Conservation (phyloP, 2,888 invertebrate species). For the Leptinotarsa juncta region DNA sequence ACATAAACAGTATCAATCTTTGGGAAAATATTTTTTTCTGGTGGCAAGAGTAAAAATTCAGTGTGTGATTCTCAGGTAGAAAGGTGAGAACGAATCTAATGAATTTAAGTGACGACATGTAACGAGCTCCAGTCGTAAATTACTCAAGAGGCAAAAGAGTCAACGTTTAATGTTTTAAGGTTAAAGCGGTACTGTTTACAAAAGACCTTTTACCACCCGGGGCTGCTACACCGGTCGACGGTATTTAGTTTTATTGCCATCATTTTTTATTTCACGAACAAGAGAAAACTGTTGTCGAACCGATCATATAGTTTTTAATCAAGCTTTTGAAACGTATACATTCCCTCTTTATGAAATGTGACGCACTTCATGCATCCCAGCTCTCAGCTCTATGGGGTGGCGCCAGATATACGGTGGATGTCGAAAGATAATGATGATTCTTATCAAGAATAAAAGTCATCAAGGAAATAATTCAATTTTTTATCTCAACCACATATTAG, state of each 20-base stretch:
- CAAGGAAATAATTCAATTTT: too few species aligned
- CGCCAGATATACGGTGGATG: too few species aligned
- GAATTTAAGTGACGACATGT: constrained; percentile 52
- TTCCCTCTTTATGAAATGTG: constrained; percentile 9
- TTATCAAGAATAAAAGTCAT: too few species aligned
- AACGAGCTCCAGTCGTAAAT: constrained; percentile 50
- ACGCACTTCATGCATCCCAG: neutral
- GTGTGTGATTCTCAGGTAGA: constrained; percentile 30
- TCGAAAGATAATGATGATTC: too few species aligned
- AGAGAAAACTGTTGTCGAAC: constrained; percentile 14
- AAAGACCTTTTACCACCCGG: constrained; percentile 45
- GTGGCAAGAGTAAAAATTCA: neutral
- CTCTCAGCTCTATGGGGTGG: neutral
- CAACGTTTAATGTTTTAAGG: constrained; percentile 54
- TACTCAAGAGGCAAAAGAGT: constrained; percentile 45
- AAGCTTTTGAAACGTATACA: neutral
- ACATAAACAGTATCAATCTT: too few species aligned
- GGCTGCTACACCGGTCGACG: constrained; percentile 35
- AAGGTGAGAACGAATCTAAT: constrained; percentile 34
- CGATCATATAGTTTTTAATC: constrained; percentile 18
- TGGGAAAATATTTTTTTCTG: neutral
- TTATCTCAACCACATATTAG: too few species aligned
- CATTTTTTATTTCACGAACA: constrained; percentile 23
- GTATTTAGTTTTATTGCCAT: constrained; percentile 42
- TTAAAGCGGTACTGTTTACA: constrained; percentile 49